Evolutionary conservation across 2,888 invertebrate genomes (phyloP), one percentile per base, ranked within the genome.

Genomic region (Pachymerium ferrugineum): DNA sequence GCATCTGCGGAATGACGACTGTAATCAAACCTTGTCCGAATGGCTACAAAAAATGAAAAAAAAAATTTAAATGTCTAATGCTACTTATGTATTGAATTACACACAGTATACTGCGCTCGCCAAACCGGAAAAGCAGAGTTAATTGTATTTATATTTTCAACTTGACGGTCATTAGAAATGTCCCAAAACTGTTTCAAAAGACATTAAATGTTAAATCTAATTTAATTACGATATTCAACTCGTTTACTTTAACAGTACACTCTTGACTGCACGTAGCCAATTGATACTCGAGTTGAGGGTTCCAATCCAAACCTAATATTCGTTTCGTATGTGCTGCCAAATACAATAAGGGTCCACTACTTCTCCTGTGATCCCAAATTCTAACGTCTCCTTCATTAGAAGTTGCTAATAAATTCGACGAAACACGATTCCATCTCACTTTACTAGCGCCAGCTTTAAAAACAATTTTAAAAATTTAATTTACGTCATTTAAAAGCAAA

Each of bases 221-320:
- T 30, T 14, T 10, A 14, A 16, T 14, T 4, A 70, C 3, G n/a
- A n/a, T 70, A 29, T 30, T 6, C 19, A 16, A 30, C 16, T 8
- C 19, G 73, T 78, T 77, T 74, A 83, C 83, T 78, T 96, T 96
- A 1, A 97, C 94, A 70, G 94, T 93, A 74, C 93, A 92, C 84
- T 97, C 97, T 84, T 97, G 95, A 84, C 96, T 95, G 74, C 94
- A 94, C 8, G 97, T 95, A 62, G 82, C 83, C 72, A 83, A 78
- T 22, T 79, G 78, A 75, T 79, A 77, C 74, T 82, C 81, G 69
- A 79, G 76, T 47, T 70, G 70, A 5, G 82, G 82, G 83, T 92
- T 94, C 97, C 97, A 97, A 82, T 97, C 96, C 35, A 97, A 87
- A 68, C 96, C 94, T 81, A 95, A 92, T 77, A 97, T 95, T 86